phyloP scores from a whole-genome alignment of 2,797 vertebrate genomes.

The Synaphobranchus kaupii region DNA sequence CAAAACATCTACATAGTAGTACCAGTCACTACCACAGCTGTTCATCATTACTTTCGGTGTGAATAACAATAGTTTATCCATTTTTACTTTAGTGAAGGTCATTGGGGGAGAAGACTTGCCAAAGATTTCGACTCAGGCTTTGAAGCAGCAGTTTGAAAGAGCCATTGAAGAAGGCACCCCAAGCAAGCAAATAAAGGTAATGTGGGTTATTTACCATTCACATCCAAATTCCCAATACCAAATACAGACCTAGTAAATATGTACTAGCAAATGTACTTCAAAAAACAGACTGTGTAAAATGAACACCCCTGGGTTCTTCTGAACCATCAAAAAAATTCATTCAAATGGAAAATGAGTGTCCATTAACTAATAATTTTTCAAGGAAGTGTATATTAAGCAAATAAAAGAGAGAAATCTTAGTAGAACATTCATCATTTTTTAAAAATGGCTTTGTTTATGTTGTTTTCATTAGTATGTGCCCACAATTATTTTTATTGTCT shows the following conservation, averaged over 20 bases:
- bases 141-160: constrained; percentile 94
- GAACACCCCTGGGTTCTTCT: background rate
- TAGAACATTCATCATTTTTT: background rate
- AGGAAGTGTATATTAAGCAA: background rate
- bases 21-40: background rate
- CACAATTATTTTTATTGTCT: constrained; percentile 20
- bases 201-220: constrained; percentile 35
- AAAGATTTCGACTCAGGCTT: constrained; percentile 87
- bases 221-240: background rate
- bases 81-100: constrained; percentile 66
- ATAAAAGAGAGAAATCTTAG: background rate
- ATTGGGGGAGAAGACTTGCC: constrained; percentile 82
- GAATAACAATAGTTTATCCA: constrained; percentile 2
- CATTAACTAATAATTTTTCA: background rate
- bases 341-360: background rate
- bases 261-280: background rate
- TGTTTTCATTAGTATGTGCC: background rate
- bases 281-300: background rate
- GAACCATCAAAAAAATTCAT: background rate
- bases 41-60: background rate
- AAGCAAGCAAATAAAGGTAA: constrained; percentile 91
- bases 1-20: background rate
- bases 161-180: constrained; percentile 74
- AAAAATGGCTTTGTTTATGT: background rate
- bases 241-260: background rate